Evolutionary conservation across 2,113 vertebrate species (phyloP), one percentile per base, ranked within the genome.

Genomic region (Prunella fulvescens): DNA sequence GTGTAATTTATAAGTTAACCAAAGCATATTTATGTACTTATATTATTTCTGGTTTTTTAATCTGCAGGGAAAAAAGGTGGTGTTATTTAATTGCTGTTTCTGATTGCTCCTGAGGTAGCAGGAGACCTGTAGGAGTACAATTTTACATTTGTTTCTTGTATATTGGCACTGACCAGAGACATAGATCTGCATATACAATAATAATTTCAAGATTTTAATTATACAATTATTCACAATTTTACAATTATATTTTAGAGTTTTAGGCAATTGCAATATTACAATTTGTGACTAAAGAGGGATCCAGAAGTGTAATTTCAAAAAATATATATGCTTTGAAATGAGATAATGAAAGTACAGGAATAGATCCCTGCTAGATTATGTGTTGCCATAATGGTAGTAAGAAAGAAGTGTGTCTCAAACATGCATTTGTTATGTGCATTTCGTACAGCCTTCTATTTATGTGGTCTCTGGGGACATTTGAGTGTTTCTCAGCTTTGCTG

Each of bases 1-100:
- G 23, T 62, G 19, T 81, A 81, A 77, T 89, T 93, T 96, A 17
- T 86, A 91, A 95, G 81, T 91, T 81, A 78, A 57, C 93, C 16
- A 78, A 87, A 92, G 53, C 91, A 92, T 79, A 44, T 87, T 51
- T 94, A 51, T 37, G 70, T 47, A 25, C 47, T 69, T 86, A 35
- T 10, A 20, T 86, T 85, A 85, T 91, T 89, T 97, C 84, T 64
- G 9, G 5, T 25, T 10, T 95, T 96, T 88, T 79, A 57, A 67
- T 57, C 69, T 96, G 3, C 51, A 81, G 78, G 19, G 92, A 57
- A 73, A 73, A 94, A 89, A 91, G 7, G 26, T 69, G 57, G 5
- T 51, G 47, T 47, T 83, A 73, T 22, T 86, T 56, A 84, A 57
- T 92, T 94, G 23, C 96, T 93, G 5, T 45, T 62, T 95, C 50